Evolutionary conservation across 2,113 vertebrate species (phyloP).

Genomic region (Donacobius atricapilla): DNA sequence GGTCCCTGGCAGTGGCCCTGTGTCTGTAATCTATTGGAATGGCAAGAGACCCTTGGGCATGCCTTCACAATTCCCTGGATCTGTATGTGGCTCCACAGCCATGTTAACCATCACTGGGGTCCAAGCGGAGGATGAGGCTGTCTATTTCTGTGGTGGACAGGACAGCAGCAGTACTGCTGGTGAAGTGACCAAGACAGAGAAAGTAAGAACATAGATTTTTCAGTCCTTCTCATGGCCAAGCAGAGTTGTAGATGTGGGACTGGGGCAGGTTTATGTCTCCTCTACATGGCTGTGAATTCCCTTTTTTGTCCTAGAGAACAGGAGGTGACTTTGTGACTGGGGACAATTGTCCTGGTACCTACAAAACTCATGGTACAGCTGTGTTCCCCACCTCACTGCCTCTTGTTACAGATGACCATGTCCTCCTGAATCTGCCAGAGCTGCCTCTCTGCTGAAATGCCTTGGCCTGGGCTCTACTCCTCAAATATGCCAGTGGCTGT

Average conservation of each 20-base stretch:
- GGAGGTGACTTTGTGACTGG: too few species aligned
- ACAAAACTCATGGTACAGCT: too few species aligned
- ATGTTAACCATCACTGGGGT: too few species aligned
- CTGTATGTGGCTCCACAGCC: too few species aligned
- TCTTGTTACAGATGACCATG: not conserved
- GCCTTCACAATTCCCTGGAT: not conserved
- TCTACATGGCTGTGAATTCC: not conserved
- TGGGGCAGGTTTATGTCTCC: not conserved
- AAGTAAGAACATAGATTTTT: not conserved
- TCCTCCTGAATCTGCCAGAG: not conserved
- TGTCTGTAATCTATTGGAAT: not conserved
- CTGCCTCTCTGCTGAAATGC: not conserved
- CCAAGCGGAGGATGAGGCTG: not conserved
- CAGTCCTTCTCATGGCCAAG: not conserved
- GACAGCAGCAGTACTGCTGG: not conserved
- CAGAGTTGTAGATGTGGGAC: not conserved
- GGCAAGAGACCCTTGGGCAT: not conserved
- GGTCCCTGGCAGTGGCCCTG: not conserved
- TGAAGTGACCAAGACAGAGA: not conserved
- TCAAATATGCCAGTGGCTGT: not conserved
- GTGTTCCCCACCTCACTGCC: not conserved
- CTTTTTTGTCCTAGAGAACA: not conserved
- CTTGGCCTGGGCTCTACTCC: not conserved
- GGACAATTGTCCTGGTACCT: not conserved
- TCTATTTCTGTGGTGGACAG: not conserved